phyloP scores from a whole-genome alignment of 2,113 vertebrate genomes.

The Polypterus senegalus region DNA sequence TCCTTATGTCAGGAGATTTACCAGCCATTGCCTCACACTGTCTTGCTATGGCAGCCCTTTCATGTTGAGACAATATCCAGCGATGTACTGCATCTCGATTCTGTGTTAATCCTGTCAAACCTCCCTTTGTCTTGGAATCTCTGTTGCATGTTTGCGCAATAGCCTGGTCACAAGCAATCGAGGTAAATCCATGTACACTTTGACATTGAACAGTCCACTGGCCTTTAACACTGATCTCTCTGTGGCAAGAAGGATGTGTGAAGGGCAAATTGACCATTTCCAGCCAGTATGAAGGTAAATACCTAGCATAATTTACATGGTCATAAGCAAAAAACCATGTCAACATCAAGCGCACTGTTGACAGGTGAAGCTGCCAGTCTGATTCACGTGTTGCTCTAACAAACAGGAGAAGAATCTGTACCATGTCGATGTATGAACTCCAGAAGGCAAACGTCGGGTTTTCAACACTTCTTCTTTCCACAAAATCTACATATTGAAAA shows the following conservation, averaged over 20 bases:
- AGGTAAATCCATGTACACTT: constrained; percentile 19
- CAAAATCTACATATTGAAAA: no score
- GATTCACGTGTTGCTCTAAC: no score
- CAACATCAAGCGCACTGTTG: no score
- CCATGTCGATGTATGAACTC: no score
- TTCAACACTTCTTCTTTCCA: no score
- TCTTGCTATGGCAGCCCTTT: constrained; percentile 18
- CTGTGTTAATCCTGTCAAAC: constrained; percentile 14
- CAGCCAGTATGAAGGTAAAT: no score
- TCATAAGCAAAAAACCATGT: no score
- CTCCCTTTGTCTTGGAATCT: constrained; percentile 23
- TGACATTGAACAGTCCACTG: constrained; percentile 22
- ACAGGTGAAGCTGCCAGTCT: no score
- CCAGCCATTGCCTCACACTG: constrained; percentile 19
- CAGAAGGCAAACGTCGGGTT: no score
- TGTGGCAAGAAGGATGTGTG: constrained; percentile 19
- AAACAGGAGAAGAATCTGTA: no score
- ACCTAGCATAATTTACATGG: no score
- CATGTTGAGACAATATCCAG: constrained; percentile 18
- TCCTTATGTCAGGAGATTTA: constrained; percentile 14
- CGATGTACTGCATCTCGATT: constrained; percentile 14
- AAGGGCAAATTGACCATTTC: constrained; percentile 11
- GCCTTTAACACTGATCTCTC: constrained; percentile 13
- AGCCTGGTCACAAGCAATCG: constrained; percentile 24
- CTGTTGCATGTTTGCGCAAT: constrained; percentile 24